Evolutionary conservation across 1,140 invertebrate species (phyloP), one percentile per base, ranked within the genome.

Genomic region (Diorhabda elongata): DNA sequence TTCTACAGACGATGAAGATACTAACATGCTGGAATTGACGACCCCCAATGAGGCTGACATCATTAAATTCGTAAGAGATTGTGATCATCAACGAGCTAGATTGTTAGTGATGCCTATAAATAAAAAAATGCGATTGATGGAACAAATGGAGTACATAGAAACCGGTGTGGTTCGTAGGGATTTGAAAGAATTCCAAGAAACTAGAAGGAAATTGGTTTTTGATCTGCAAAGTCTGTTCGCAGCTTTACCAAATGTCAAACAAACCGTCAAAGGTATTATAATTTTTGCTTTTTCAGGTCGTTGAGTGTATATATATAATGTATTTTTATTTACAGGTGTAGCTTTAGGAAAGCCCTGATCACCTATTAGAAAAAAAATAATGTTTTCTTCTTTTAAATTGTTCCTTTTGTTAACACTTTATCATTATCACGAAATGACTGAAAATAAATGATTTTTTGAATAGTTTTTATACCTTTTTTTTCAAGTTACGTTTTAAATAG

Each of bases 111-210:
- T 52, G n/a, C 47, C 47, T 3, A 52, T 52, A 3, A 52, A 52
- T 8, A 44, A 62, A 44, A 42, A 44, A 4, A 44, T 62, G 43
- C 42, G 44, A n/a, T 42, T 44, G 44, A 5, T 62, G 61, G 42
- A 62, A 11, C 61, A 62, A 44, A n/a, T 62, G 61, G 61, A 62
- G 44, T 62, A 44, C 11, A 44, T 62, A 3, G 61, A 62, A 9
- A 62, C 42, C 3, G 61, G 44, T 7, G n/a, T 11, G 3, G n/a
- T 62, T n/a, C 0, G n/a, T 4, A n/a, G 44, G 7, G 61, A 62
- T 44, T 0, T 62, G 7, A 42, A 11, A n/a, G 43, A 42, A n/a
- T n/a, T 62, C 42, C 61, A 62, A 44, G 44, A 44, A 47, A n/a
- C 42, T 4, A 62, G 61, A 2, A 62, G 61, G 43, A 62, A 62